Base-by-base conservation (phyloP, 1,140 invertebrate species). In the Drosophila dunni region DNA sequence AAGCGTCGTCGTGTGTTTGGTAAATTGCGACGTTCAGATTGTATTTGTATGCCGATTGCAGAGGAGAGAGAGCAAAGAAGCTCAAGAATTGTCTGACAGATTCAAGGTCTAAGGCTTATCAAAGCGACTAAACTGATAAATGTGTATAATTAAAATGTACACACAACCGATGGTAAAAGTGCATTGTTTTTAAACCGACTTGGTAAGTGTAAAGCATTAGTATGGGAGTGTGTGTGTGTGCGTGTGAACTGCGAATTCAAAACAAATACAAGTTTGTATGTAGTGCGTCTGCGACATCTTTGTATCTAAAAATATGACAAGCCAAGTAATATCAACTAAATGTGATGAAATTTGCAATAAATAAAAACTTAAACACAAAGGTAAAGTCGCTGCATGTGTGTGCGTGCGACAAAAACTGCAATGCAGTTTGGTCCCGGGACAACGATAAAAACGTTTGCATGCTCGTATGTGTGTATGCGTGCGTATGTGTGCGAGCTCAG, bases 71-170 rank as follows among this genome's bases (percentile, higher is more conserved):
- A 15, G 53, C 40, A 40, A 56, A 40, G 17, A 56, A 40, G 1
- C 24, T 29, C 17, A 70, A 50, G 34, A 57, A 66, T 66, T 72
- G 42, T 36, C 44, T 54, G 13, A 34, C 42, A 71, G 62, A 64
- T 57, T 65, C 69, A 71, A 71, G 68, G 68, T 65, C 61, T 53
- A n/a, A 15, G 15, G 42, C 64, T 57, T 57, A 71, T 71, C 61
- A 63, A 29, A 38, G 29, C 53, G 8, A 11, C 15, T 20, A 9
- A 29, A 29, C 50, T 65, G 53, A 48, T 45, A 67, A 57, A 67
- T 58, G 46, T 68, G 10, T 33, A 53, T 68, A 50, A 62, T 64
- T 29, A 29, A 5, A 54, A 70, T 33, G 20, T 53, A 65, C 11
- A 65, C 38, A 48, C 10, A 36, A 15, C 29, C 1, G 20, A n/a